These are phyloP conservation scores for Limnephilus rhombicus DNA, from an alignment of 2,888 invertebrate genomes.

Conservation along the genomic window DNA sequence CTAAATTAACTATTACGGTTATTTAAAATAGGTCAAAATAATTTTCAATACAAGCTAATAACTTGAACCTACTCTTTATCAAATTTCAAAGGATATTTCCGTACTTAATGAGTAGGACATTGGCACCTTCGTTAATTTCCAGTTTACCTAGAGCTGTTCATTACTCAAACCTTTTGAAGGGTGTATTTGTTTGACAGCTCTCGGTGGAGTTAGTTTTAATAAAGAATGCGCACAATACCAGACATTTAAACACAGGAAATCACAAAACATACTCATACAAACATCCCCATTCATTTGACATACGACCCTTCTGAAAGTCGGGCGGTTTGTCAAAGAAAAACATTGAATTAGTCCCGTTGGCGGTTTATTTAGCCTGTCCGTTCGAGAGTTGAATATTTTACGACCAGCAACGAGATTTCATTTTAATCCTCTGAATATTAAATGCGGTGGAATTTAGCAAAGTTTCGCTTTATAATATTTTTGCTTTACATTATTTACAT, in stretches of 20 bases:
- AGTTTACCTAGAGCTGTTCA: neutral
- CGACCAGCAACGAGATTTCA: neutral
- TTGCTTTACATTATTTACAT: neutral
- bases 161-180: neutral
- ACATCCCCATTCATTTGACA: neutral
- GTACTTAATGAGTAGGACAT: neutral
- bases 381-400: conserved; percentile 1
- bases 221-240: neutral
- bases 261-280: neutral
- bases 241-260: neutral
- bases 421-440: neutral
- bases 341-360: neutral
- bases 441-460: neutral
- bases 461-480: neutral
- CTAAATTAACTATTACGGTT: too few relatives aligned
- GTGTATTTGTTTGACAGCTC: neutral
- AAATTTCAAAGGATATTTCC: neutral
- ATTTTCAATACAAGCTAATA: too few relatives aligned
- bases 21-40: too few relatives aligned
- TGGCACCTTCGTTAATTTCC: neutral
- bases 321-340: neutral
- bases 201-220: neutral
- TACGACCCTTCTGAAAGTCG: neutral
- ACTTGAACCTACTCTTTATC: too few relatives aligned
- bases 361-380: neutral